phyloP scores from a whole-genome alignment of 1,140 invertebrate genomes.

The Diorhabda elongata region DNA sequence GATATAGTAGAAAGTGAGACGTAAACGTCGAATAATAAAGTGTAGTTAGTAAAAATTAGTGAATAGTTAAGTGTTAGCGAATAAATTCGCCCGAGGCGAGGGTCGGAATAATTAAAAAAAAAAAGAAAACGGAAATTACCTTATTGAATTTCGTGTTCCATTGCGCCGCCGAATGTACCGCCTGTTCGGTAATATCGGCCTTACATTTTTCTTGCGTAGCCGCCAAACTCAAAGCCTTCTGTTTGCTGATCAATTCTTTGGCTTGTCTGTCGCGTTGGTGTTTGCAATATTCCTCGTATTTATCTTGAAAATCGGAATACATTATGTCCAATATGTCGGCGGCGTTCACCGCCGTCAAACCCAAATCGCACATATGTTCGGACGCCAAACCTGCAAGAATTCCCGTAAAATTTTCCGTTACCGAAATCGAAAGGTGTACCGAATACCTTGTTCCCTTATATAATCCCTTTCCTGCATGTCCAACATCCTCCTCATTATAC shows the following conservation, averaged over 20 bases:
- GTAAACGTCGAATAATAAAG: too few species aligned
- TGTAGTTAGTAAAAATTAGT: too few species aligned
- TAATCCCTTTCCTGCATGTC: slow-evolving; percentile 82
- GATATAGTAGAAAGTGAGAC: too few species aligned
- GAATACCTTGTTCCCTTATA: background rate
- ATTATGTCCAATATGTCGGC: slow-evolving; percentile 92
- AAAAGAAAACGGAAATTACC: slow-evolving; percentile 24
- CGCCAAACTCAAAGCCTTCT: slow-evolving; percentile 50
- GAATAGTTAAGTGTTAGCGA: too few species aligned
- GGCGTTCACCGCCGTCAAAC: slow-evolving; percentile 85
- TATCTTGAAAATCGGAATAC: slow-evolving; percentile 90
- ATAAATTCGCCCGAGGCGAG: too few species aligned
- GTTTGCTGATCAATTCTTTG: slow-evolving; percentile 66
- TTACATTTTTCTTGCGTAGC: slow-evolving; percentile 46
- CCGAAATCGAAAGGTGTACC: too few species aligned
- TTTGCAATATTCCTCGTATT: slow-evolving; percentile 88
- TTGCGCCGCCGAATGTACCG: slow-evolving; percentile 78
- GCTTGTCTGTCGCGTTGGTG: slow-evolving; percentile 77
- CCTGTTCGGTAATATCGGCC: slow-evolving; percentile 77
- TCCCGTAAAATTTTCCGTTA: too few species aligned
- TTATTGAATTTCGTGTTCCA: slow-evolving; percentile 88
- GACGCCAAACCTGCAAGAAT: slow-evolving; percentile 66
- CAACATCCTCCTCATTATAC: slow-evolving; percentile 71
- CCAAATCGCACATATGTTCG: slow-evolving; percentile 90
- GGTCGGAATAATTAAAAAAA: too few species aligned